Base-by-base conservation (phyloP, 2,888 invertebrate genomes). In the Boloria euphrosyne region DNA sequence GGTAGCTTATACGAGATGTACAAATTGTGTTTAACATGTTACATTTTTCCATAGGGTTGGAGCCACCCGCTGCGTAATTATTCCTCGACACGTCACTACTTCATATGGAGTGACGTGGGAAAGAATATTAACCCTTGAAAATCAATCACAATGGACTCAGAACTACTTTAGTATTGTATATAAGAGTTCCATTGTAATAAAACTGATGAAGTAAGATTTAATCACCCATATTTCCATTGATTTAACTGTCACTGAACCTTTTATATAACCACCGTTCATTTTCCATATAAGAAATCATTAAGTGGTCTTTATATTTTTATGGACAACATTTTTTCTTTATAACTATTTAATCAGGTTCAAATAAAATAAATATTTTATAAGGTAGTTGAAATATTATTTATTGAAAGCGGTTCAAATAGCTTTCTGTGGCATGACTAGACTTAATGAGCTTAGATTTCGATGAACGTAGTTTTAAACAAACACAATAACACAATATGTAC, bases 61-160 rank as follows among this genome's bases (percentile, higher is more conserved):
- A 87, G 84, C 89, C 89, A 83, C 89, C 87, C 86, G 85, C 75
- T 66, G 88, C 65, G 81, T 76, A 78, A 83, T 81, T 83, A 83
- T 86, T 82, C 16, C 59, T 65, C 78, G 67, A 67, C 71, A 71
- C 67, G 65, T 69, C 65, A 68, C 65, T 62, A 60, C 67, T 50
- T 51, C 62, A 50, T 62, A 71, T 71, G 70, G 72, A 79, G 77
- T 78, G 79, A 79, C 78, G 80, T 82, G 82, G 75, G 81, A 80
- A 74, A 68, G 64, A 60, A 58, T 60, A 63, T 69, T 65, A 73
- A 73, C 73, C 74, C 75, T 70, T 70, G 65, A 66, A 17, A n/a
- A 52, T 16, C 17, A 49, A 57, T 62, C 46, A 66, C 58, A 62
- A 58, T 58, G 47, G 54, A 55, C 38, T 55, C 53, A 43, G 46